Evolutionary conservation across 1,140 invertebrate genomes (phyloP).

Genomic region (Apis laboriosa): DNA sequence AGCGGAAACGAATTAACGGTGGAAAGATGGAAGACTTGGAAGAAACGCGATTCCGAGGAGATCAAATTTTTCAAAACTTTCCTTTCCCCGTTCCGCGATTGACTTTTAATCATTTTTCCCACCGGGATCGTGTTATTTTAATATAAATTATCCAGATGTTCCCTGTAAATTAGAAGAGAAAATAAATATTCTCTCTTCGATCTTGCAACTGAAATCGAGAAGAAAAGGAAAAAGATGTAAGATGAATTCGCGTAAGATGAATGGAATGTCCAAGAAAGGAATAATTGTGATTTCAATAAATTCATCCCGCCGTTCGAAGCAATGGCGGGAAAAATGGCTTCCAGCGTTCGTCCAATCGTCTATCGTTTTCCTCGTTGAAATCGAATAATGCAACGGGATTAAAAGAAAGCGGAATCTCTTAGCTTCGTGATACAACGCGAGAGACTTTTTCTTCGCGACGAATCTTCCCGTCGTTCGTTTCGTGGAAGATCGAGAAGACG

Average conservation of each 20-base stretch:
- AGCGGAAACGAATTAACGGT: conserved; percentile 57
- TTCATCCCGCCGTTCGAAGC: conserved; percentile 4
- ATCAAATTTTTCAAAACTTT: background rate
- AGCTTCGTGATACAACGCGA: background rate
- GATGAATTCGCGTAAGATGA: background rate
- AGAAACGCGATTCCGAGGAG: conserved; percentile 13
- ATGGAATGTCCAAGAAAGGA: background rate
- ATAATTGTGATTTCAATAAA: conserved; percentile 32
- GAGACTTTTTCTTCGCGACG: background rate
- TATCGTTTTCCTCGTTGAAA: conserved; percentile 13
- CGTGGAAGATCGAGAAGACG: conserved; percentile 20
- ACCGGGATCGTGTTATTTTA: too few species aligned
- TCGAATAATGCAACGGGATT: conserved; percentile 16
- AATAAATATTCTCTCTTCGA: too few species aligned
- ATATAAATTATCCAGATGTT: too few species aligned
- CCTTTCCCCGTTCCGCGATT: background rate
- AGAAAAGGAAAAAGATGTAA: background rate
- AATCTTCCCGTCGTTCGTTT: background rate
- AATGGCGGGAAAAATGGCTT: background rate
- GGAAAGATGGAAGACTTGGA: conserved; percentile 22
- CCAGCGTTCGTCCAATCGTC: background rate
- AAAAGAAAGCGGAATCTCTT: conserved; percentile 19
- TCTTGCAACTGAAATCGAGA: background rate
- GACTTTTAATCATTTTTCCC: too few species aligned
- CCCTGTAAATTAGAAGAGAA: too few species aligned